Base-by-base conservation (phyloP, 2,797 vertebrate species). In the Lepilemur ruficaudatus region DNA sequence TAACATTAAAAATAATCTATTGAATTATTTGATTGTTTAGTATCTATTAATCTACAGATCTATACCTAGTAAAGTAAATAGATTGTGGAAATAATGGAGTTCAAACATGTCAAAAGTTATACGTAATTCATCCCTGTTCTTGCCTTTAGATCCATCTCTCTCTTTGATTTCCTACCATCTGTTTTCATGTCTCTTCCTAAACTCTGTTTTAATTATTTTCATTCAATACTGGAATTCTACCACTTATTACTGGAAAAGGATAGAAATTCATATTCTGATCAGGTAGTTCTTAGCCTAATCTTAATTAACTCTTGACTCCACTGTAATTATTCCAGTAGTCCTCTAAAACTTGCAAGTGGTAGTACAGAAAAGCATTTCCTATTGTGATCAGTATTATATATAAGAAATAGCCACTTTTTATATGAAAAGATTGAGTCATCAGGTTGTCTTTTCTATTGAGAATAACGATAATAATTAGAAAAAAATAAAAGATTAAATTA, bases 401-500 rank as follows among this genome's bases (percentile, higher is more conserved):
- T 78, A 63, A 86, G 89, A 97, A 88, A 80, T 48, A 46, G 22
- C 4, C 22, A 89, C 41, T 87, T 78, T 93, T 73, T 87, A 35
- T 69, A 81, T 38, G 59, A 67, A 91, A 94, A 91, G 59, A 14
- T 91, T 83, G 63, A 90, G 52, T 81, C 22, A 75, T 84, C 17
- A 50, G 41, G 52, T 70, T 93, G 32, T 75, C 57, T 89, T 90
- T 96, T 76, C 65, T 93, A 22, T 89, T 93, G 88, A 83, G 61
- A 94, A 43, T 91, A 92, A 85, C 41, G 80, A 83, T 55, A 83
- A 2, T 83, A 72, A 41, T 93, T 90, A 79, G 43, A 72, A 75
- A 92, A 89, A 89, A 93, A 63, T 12, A 72, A 89, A 89, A 93
- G 65, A 52, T 90, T 30, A 78, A 55, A 92, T 95, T 93, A 91